Percentiles rank a stretch among this genome's conserved stretches.
phyloP scores from a whole-genome alignment of 2,797 vertebrate genomes.

The Hydrocynus forskahlii region DNA sequence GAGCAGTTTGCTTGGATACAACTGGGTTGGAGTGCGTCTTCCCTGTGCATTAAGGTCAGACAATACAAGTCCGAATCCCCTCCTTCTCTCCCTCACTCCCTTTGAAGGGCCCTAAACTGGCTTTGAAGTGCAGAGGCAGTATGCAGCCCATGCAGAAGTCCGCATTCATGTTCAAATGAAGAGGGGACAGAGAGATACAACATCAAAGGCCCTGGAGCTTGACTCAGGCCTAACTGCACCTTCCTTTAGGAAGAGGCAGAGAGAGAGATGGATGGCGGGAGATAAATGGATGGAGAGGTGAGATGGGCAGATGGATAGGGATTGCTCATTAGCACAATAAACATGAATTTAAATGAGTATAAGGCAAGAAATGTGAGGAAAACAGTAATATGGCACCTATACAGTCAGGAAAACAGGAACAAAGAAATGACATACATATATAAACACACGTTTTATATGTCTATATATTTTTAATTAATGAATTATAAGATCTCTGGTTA shows the following conservation, averaged over 20 bases:
- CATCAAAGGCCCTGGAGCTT: conserved; percentile 56
- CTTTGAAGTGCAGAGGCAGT: conserved; percentile 81
- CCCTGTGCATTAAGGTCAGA: conserved; percentile 34
- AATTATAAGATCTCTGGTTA: no score
- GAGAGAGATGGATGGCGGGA: conserved; percentile 51
- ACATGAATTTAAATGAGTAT: conserved; percentile 21
- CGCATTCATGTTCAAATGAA: conserved; percentile 86
- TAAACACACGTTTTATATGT: no score
- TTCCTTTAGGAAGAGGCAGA: conserved; percentile 56
- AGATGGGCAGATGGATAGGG: conserved; percentile 44
- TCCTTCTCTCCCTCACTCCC: conserved; percentile 87
- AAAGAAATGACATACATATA: no score
- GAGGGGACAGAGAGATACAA: conserved; percentile 54
- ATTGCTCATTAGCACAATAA: conserved; percentile 47
- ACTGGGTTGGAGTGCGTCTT: conserved; percentile 16
- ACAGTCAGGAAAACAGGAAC: background rate
- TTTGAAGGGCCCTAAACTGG: conserved; percentile 76
- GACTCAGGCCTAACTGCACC: conserved; percentile 55
- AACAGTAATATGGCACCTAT: background rate
- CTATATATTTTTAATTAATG: no score
- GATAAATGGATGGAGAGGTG: conserved; percentile 41
- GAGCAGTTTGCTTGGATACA: background rate
- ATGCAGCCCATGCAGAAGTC: conserved; percentile 71
- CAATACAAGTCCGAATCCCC: conserved; percentile 70
- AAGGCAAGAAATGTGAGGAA: background rate